Evolutionary conservation across 2,797 vertebrate genomes (phyloP).

Genomic region (Ataeniobius toweri): DNA sequence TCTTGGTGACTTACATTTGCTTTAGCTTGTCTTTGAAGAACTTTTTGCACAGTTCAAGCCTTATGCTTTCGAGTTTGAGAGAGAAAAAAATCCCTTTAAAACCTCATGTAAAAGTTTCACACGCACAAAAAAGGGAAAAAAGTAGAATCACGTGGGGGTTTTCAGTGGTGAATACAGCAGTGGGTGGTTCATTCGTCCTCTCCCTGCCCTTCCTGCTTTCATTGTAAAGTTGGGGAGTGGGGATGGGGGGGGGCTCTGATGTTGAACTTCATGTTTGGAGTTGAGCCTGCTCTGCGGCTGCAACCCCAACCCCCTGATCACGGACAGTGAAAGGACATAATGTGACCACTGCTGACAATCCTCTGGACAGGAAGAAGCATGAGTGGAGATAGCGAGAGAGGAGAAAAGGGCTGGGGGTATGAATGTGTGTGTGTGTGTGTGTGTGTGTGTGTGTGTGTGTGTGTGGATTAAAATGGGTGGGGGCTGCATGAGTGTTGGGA

Average conservation of each 20-base stretch:
- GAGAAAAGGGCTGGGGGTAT: conserved; percentile 2
- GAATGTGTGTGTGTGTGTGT: conserved; percentile 25
- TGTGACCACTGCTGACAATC: conserved; percentile 69
- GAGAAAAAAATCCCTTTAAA: conserved; percentile 34
- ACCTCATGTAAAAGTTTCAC: conserved; percentile 46
- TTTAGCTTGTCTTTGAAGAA: conserved; percentile 11
- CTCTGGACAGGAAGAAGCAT: conserved; percentile 67
- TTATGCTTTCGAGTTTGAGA: conserved; percentile 25
- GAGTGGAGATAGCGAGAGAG: conserved; percentile 46
- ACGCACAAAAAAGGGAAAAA: conserved; percentile 14
- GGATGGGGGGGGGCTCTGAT: conserved; percentile 45
- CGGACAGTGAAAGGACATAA: conserved; percentile 59
- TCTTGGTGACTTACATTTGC: conserved; percentile 25
- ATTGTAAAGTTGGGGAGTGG: conserved; percentile 62
- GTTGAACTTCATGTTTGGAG: conserved; percentile 79
- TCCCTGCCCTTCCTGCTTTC: conserved; percentile 76
- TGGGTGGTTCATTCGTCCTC: conserved; percentile 75
- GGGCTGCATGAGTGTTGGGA: conserved; percentile 36
- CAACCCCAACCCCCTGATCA: conserved; percentile 58
- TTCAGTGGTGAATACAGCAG: conserved; percentile 69
- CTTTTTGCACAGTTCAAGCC: conserved; percentile 4
- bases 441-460: conserved; percentile 31
- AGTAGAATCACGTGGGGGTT: conserved; percentile 44
- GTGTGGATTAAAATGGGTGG: conserved; percentile 51
- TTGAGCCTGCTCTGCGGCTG: conserved; percentile 64